Base-by-base conservation (phyloP, 2,113 vertebrate genomes). In the Oncorhynchus gorbuscha region DNA sequence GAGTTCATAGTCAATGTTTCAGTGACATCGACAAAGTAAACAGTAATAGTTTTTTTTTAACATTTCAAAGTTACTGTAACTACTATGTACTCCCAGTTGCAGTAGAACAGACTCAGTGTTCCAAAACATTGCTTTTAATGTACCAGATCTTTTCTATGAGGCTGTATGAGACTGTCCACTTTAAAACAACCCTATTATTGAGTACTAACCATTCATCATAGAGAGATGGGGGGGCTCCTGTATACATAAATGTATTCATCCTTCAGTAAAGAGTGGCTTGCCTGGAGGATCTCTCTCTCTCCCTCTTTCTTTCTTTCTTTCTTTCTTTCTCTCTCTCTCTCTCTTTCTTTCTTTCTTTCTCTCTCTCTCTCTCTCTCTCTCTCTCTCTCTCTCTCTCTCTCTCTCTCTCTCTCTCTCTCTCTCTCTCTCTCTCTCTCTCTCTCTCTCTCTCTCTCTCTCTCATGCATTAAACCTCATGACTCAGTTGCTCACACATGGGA, bases 201-300 rank as follows among this genome's bases (percentile, higher is more conserved):
- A 87, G 64, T 71, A 64, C 79, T 73, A 58, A 24, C 78, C 79
- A 77, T 78, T 83, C 73, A 76, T 45, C 67, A 66, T 66, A 58
- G 48, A 59, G 69, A 83, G 81, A 81, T 83, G 89, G 83, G 81
- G 35, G 73, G 77, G 67, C 72, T 87, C 14, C 61, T 79, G 62
- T 70, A 18, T 5, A 18, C 51, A 55, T 49, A 67, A 66, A 71
- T 80, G 89, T 88, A 89, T 66, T 88, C 85, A 81, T 88, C 75
- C 81, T 87, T 68, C 83, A 79, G 85, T 84, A 85, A 14, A 86
- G 76, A 66, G 73, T 30, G 69, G 67, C 72, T 30, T 59, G 88
- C 87, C 86, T 67, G 62, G 69, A 87, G 91, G 71, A 74, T 82
- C 82, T 69, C 72, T 48, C 78, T 73, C 72, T 69, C 64, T 35